Evolutionary conservation across 2,888 invertebrate genomes (phyloP).

Genomic region (Papilio gigon): DNA sequence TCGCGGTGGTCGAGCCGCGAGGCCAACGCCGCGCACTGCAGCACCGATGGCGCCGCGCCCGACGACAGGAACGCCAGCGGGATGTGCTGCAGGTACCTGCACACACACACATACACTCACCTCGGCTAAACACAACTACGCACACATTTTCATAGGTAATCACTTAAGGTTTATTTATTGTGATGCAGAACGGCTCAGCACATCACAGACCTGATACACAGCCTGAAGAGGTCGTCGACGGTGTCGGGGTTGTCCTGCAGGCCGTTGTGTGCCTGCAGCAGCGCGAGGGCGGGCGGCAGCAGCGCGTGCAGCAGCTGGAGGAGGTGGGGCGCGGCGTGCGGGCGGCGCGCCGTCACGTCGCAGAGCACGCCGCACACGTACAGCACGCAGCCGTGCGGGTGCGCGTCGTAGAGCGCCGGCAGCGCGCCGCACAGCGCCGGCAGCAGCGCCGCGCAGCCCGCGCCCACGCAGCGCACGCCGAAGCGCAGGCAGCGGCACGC

Average conservation of each 20-base stretch:
- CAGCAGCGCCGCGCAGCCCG: constrained; percentile 88
- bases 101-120: not conserved
- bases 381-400: constrained; percentile 88
- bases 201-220: constrained; percentile 84
- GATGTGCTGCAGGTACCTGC: constrained; percentile 91
- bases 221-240: constrained; percentile 97
- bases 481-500: constrained; percentile 95
- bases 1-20: constrained; percentile 96
- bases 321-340: constrained; percentile 85
- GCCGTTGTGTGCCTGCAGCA: constrained; percentile 90
- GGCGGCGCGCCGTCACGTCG: constrained; percentile 85
- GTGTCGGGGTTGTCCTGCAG: constrained; percentile 97
- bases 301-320: constrained; percentile 93
- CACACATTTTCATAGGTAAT: no score
- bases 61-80: constrained; percentile 92
- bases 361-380: constrained; percentile 90
- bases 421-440: constrained; percentile 89
- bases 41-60: constrained; percentile 86
- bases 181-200: not conserved
- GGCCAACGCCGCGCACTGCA: constrained; percentile 92
- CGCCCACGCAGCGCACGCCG: constrained; percentile 92
- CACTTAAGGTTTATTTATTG: not conserved
- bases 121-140: not conserved
- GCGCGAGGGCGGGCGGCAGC: constrained; percentile 89
- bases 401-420: constrained; percentile 86